phyloP scores from a whole-genome alignment of 2,113 vertebrate species.

The Nansenia antarctica region DNA sequence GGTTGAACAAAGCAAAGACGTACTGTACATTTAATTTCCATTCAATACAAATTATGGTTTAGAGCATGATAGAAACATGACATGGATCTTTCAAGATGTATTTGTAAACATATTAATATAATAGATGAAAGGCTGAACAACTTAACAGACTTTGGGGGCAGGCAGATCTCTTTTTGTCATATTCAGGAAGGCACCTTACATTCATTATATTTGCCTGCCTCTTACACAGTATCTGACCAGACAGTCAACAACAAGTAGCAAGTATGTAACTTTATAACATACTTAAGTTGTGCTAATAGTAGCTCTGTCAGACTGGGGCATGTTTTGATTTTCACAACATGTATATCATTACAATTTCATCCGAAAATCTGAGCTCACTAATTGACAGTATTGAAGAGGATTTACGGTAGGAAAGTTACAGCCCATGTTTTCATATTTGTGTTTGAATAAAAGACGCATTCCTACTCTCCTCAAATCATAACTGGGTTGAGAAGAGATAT shows the following conservation, averaged over 20 bases:
- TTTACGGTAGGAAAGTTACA: conserved; percentile 50
- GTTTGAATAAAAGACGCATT: too few relatives aligned
- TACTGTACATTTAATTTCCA: conserved; percentile 57
- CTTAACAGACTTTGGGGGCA: conserved; percentile 35
- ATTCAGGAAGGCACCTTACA: conserved; percentile 56
- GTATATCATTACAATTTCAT: conserved; percentile 1
- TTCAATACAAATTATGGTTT: conserved; percentile 61
- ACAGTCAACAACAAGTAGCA: conserved; percentile 69
- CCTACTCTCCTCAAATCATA: too few relatives aligned
- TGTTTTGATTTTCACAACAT: conserved; percentile 25
- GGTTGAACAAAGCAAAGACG: conserved; percentile 59
- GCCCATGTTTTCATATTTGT: too few relatives aligned
- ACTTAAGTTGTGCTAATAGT: conserved; percentile 59
- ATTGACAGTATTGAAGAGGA: conserved; percentile 47
- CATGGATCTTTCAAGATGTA: conserved; percentile 41
- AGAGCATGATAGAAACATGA: conserved; percentile 30
- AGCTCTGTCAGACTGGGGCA: too few relatives aligned
- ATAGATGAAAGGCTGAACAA: conserved; percentile 53
- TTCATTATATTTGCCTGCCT: conserved; percentile 49
- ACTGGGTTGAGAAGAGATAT: too few relatives aligned
- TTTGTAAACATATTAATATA: conserved; percentile 55
- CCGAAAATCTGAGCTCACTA: conserved; percentile 22
- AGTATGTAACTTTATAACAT: conserved; percentile 64
- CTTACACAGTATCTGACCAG: conserved; percentile 55
- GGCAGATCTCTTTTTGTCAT: conserved; percentile 55